phyloP scores from a whole-genome alignment of 1,140 invertebrate genomes.

The Melitaea cinxia region DNA sequence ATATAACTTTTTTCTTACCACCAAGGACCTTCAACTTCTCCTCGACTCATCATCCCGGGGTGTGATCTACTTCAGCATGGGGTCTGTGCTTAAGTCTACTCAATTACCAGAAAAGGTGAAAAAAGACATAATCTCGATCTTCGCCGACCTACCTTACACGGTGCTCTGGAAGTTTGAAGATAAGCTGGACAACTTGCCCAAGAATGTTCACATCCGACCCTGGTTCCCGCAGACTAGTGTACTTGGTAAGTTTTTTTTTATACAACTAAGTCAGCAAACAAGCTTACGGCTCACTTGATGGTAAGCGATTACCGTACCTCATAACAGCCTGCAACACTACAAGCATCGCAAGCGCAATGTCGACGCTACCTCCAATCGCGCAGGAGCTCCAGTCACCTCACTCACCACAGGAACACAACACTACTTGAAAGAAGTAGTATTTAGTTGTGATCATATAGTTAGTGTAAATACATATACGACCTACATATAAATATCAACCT shows the following conservation, averaged over 20 bases:
- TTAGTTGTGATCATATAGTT: too few species aligned
- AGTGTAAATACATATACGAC: too few species aligned
- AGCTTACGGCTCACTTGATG: too few species aligned
- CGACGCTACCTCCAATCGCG: too few species aligned
- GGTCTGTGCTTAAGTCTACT: constrained; percentile 66
- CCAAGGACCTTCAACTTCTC: constrained; percentile 75
- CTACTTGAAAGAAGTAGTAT: too few species aligned
- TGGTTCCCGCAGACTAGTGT: constrained; percentile 86
- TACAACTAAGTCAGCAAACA: too few species aligned
- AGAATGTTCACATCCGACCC: constrained; percentile 82
- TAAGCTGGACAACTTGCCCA: constrained; percentile 52
- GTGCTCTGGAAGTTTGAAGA: constrained; percentile 82
- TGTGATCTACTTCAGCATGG: constrained; percentile 83
- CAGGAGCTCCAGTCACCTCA: too few species aligned
- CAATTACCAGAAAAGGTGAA: constrained; percentile 44
- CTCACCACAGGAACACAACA: too few species aligned
- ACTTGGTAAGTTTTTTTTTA: constrained; percentile 66
- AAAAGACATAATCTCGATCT: constrained; percentile 36
- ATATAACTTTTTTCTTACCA: constrained; percentile 32
- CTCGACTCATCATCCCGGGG: constrained; percentile 75
- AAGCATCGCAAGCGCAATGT: too few species aligned
- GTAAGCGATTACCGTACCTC: too few species aligned
- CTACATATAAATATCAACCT: too few species aligned
- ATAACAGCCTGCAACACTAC: too few species aligned
- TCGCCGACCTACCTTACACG: constrained; percentile 49